Percentiles rank a stretch among this genome's conserved stretches.
Evolutionary conservation across 2,113 vertebrate species (phyloP).

Genomic region (Burhinus oedicnemus): DNA sequence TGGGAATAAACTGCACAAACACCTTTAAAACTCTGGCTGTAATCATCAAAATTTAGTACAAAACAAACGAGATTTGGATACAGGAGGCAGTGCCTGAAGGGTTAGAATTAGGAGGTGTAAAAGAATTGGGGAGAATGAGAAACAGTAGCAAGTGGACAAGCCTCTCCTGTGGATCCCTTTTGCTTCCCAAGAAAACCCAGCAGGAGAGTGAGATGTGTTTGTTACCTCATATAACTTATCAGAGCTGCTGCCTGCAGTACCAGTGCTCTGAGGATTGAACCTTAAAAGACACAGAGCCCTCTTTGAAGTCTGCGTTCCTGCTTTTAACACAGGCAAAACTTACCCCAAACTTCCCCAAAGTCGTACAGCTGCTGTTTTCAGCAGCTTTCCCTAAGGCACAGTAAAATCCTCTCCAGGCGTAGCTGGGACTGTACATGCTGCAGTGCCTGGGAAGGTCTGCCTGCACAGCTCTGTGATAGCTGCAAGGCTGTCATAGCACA

Average conservation of each 20-base stretch:
- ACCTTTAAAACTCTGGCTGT: neutral
- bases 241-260: neutral
- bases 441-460: neutral
- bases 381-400: neutral
- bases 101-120: neutral
- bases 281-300: neutral
- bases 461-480: neutral
- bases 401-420: neutral
- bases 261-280: neutral
- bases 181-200: neutral
- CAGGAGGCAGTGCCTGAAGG: neutral
- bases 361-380: neutral
- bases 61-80: neutral
- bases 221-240: neutral
- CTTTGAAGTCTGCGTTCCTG: neutral
- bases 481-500: neutral
- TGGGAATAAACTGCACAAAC: neutral
- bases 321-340: neutral
- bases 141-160: neutral
- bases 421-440: neutral
- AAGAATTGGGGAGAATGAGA: neutral
- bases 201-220: neutral
- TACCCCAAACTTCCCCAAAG: neutral
- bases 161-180: neutral
- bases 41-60: neutral